phyloP scores from a whole-genome alignment of 2,888 invertebrate genomes.

The Pristionchus japonicus region DNA sequence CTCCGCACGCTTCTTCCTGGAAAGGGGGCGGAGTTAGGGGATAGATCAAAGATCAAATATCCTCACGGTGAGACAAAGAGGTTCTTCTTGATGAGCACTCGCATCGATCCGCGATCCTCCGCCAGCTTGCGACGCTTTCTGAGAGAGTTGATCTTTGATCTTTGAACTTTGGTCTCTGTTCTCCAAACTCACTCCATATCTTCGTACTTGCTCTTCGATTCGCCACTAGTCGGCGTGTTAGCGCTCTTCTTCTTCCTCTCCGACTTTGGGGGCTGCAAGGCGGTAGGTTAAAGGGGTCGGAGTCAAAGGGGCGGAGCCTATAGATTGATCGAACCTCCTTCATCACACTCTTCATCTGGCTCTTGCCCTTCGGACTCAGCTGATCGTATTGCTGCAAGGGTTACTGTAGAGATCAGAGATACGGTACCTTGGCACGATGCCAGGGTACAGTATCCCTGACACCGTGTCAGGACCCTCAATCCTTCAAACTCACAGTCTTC shows the following conservation, averaged over 20 bases:
- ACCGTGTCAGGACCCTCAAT: neutral
- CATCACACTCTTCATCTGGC: constrained; percentile 34
- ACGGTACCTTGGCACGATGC: neutral
- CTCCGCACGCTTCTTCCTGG: constrained; percentile 24
- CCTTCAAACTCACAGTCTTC: constrained; percentile 3
- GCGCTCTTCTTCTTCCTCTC: neutral
- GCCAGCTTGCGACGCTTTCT: constrained; percentile 26
- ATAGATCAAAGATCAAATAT: neutral
- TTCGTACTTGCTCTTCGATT: constrained; percentile 9
- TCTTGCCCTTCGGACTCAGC: neutral
- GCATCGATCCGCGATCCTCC: constrained; percentile 4
- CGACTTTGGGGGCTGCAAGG: constrained; percentile 8
- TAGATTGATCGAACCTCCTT: neutral
- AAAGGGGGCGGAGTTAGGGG: too few species aligned
- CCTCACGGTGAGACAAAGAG: constrained; percentile 19
- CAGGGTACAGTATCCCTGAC: neutral
- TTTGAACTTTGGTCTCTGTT: neutral
- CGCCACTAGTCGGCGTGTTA: neutral
- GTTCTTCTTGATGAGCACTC: constrained; percentile 36
- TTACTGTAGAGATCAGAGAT: neutral
- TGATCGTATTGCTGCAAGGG: neutral
- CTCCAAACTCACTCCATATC: neutral
- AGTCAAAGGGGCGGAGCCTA: neutral
- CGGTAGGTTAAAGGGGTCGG: neutral
- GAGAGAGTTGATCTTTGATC: neutral